Evolutionary conservation across 1,140 invertebrate genomes (phyloP).

Genomic region (Metaphire vulgaris): DNA sequence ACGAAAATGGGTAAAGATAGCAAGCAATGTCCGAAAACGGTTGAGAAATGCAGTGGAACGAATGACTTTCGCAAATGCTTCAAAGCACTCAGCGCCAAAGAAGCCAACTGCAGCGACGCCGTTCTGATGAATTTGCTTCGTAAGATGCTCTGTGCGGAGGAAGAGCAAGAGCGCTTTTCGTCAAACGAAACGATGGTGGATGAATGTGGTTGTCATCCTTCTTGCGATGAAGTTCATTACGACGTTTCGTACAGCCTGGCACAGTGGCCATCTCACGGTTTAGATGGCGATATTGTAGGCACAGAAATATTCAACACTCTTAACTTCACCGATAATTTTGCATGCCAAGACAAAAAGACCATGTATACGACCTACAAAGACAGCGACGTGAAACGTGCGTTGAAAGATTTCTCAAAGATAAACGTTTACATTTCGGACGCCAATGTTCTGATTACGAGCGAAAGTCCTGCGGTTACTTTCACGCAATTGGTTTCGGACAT

Average conservation of each 20-base stretch:
- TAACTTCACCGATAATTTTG: neutral
- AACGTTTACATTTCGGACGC: constrained; percentile 30
- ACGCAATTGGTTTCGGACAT: constrained; percentile 28
- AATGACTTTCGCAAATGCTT: neutral
- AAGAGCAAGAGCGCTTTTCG: neutral
- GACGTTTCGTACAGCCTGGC: neutral
- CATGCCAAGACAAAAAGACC: neutral
- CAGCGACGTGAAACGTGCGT: neutral
- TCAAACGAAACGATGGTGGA: neutral
- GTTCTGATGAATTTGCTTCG: neutral
- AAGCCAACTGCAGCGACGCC: neutral
- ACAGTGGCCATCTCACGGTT: neutral
- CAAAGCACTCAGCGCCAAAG: neutral
- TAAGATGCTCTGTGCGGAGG: neutral
- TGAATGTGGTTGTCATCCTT: neutral
- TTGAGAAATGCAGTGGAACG: neutral
- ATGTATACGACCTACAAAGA: neutral
- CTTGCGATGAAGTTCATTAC: neutral
- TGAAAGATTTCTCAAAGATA: constrained; percentile 4
- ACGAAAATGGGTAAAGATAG: too few relatives aligned
- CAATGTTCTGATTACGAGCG: constrained; percentile 29
- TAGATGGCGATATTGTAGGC: neutral
- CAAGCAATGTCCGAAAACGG: too few relatives aligned
- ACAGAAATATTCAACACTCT: neutral
- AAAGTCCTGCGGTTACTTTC: constrained; percentile 25